phyloP scores from a whole-genome alignment of 2,888 invertebrate species.

The Lymantria dispar region DNA sequence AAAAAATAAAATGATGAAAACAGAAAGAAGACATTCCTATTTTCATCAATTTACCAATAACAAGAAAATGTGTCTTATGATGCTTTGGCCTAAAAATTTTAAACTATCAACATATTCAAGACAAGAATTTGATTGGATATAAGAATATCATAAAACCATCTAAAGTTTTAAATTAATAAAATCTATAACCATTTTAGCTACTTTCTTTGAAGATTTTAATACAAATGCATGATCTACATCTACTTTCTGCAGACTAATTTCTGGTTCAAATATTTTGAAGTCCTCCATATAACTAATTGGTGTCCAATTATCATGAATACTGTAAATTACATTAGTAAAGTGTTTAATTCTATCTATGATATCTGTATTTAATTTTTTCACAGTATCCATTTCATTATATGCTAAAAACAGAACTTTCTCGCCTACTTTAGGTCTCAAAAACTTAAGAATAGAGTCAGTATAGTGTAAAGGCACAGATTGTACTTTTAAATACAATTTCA shows the following conservation, averaged over 20 bases:
- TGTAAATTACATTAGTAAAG: conserved; percentile 86
- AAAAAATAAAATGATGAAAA: too few relatives aligned
- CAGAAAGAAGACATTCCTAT: too few relatives aligned
- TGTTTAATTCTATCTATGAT: conserved; percentile 85
- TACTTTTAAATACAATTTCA: conserved; percentile 80
- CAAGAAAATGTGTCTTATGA: too few relatives aligned
- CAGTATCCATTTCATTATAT: conserved; percentile 90
- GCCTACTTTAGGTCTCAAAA: conserved; percentile 82
- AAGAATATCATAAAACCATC: too few relatives aligned
- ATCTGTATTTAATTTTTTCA: conserved; percentile 85
- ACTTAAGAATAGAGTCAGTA: conserved; percentile 75
- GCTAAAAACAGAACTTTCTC: conserved; percentile 87
- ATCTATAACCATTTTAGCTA: conserved; percentile 73
- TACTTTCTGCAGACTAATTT: conserved; percentile 51
- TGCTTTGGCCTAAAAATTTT: too few relatives aligned
- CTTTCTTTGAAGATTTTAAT: conserved; percentile 81
- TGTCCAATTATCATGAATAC: conserved; percentile 91
- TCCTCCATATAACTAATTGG: conserved; percentile 87
- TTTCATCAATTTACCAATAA: too few relatives aligned
- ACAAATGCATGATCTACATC: conserved; percentile 90
- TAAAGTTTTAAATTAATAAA: conserved; percentile 35
- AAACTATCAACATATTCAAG: too few relatives aligned
- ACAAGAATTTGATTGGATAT: too few relatives aligned
- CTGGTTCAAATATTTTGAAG: conserved; percentile 67
- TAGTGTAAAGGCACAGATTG: conserved; percentile 76